phyloP scores from a whole-genome alignment of 2,113 vertebrate species.

The Connochaetes taurinus region DNA sequence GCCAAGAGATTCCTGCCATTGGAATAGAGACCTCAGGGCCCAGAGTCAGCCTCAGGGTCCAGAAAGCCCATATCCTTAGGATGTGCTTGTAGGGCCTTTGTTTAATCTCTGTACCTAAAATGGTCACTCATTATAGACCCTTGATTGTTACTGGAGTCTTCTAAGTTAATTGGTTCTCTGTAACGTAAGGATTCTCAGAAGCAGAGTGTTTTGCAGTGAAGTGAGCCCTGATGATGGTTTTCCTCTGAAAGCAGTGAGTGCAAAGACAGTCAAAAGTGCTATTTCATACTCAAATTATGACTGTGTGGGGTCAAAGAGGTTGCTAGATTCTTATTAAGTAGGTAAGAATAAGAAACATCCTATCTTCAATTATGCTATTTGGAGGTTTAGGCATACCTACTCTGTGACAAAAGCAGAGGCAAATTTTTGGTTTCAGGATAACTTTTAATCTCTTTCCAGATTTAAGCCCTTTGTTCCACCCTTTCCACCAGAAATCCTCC shows the following conservation, averaged over 20 bases:
- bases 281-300: neutral
- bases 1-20: neutral
- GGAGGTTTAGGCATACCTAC: neutral
- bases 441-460: constrained; percentile 33
- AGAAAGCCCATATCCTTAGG: neutral
- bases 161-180: neutral
- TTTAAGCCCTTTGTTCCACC: constrained; percentile 58
- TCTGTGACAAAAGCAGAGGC: neutral
- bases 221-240: neutral
- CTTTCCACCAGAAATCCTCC: constrained; percentile 57
- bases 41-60: neutral
- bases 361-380: neutral
- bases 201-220: neutral
- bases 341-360: neutral
- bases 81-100: neutral
- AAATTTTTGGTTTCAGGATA: neutral
- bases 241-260: neutral
- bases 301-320: neutral
- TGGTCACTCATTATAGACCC: neutral
- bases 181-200: neutral
- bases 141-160: neutral
- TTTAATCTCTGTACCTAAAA: neutral
- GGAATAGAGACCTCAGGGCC: neutral
- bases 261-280: neutral
- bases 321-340: neutral